Base-by-base conservation (phyloP, 2,888 invertebrate genomes). In the Hirtodrosophila duncani region DNA sequence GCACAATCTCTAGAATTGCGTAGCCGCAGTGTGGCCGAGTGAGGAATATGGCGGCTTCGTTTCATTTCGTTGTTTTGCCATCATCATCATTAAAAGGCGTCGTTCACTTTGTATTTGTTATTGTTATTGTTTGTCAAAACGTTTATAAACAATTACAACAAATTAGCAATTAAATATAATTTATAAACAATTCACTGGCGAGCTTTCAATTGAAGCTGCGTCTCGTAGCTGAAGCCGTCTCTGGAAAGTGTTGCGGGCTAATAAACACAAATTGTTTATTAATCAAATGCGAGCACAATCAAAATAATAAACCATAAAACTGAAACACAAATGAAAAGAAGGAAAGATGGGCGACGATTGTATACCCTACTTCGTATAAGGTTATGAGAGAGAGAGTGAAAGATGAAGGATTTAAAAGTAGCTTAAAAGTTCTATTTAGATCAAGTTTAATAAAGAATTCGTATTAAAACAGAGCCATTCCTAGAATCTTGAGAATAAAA, bases 201-300 rank as follows among this genome's bases (percentile, higher is more conserved):
- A 16, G 38, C 64, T 56, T 49, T 58, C 51, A 66, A 63, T 57
- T 60, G 53, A 24, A n/a, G 23, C 50, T 18, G 9, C n/a, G n/a
- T 3, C 24, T 24, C n/a, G 14, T 20, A 16, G 21, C 38, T 38
- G 50, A 4, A 42, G 43, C 20, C 24, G 23, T 3, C 11, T 7
- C 24, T 68, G 51, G 71, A 71, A 68, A 68, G 71, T 68, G 66
- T 64, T 38, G 48, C 66, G 68, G 57, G 68, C 68, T 66, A 69
- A 70, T 69, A 58, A 68, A 68, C 67, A 63, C 66, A 71, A 71
- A 68, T 80, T 82, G 68, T 66, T 66, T 66, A 61, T 70, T 68
- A 71, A 66, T 70, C 69, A 58, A 69, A 68, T 55, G 60, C 51
- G 44, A 43, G 44, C 52, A 52, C 69, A 11, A 61, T 51, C 61